These are phyloP conservation scores for Enteromius anoplus DNA, from an alignment of 2,797 vertebrate species.

Conservation along the genomic window DNA sequence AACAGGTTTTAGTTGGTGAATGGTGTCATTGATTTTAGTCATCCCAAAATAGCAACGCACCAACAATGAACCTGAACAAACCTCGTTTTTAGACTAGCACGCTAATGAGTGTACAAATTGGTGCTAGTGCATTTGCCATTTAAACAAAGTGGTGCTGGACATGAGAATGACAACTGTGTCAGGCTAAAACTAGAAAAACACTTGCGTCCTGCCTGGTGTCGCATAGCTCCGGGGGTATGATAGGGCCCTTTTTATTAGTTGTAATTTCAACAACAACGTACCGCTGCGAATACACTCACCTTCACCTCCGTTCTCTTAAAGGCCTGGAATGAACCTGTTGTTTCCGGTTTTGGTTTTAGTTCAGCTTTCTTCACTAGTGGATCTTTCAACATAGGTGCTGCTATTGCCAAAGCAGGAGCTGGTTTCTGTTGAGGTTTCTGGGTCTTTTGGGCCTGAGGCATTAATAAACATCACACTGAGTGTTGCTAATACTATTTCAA, in stretches of 20 bases:
- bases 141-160: not conserved
- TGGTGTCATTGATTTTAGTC: too few relatives aligned
- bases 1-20: too few relatives aligned
- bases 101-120: too few relatives aligned
- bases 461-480: conserved; percentile 1
- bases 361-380: conserved; percentile 93
- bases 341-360: conserved; percentile 89
- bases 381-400: conserved; percentile 90
- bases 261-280: not conserved
- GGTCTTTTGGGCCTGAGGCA: conserved; percentile 88
- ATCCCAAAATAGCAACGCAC: too few relatives aligned
- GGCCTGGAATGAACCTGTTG: conserved; percentile 88
- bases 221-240: not conserved
- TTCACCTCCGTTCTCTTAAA: conserved; percentile 98
- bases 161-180: not conserved
- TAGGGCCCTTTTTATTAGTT: not conserved
- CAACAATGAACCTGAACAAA: too few relatives aligned
- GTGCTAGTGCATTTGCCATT: too few relatives aligned
- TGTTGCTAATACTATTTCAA: not conserved
- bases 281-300: conserved; percentile 71
- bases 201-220: not conserved
- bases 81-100: too few relatives aligned
- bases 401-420: conserved; percentile 83
- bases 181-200: not conserved
- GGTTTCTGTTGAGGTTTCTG: conserved; percentile 95